These are phyloP conservation scores for Drosophila serrata DNA, from an alignment of 1,140 invertebrate species.

Conservation along the genomic window DNA sequence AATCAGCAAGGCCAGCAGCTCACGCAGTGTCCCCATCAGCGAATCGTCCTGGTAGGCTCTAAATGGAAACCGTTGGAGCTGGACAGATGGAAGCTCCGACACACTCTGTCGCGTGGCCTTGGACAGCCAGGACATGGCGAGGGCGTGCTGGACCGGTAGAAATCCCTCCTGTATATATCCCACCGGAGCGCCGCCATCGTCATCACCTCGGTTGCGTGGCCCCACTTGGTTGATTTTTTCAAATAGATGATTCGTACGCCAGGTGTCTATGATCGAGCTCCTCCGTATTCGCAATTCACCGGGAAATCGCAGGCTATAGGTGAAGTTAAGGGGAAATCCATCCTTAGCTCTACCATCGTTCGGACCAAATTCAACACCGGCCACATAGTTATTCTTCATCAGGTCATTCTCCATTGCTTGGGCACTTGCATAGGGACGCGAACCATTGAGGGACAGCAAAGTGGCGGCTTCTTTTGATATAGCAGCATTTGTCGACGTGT, in stretches of 20 bases:
- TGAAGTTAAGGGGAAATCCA: constrained; percentile 15
- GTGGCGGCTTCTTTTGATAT: not conserved
- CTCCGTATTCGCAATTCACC: constrained; percentile 46
- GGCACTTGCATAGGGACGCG: constrained; percentile 18
- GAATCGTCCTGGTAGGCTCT: constrained; percentile 90
- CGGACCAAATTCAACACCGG: constrained; percentile 32
- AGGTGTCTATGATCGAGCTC: constrained; percentile 35
- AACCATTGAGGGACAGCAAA: not conserved
- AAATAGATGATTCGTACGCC: constrained; percentile 58
- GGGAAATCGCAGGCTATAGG: constrained; percentile 47
- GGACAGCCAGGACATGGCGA: constrained; percentile 84
- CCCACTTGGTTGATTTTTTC: constrained; percentile 36
- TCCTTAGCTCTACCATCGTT: not conserved
- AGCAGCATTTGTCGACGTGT: not conserved
- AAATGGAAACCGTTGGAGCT: constrained; percentile 89
- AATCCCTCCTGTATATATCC: constrained; percentile 88
- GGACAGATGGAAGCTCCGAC: constrained; percentile 37
- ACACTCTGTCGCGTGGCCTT: not conserved
- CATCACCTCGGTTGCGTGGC: constrained; percentile 46
- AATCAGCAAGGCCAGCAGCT: constrained; percentile 91
- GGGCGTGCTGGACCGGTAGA: constrained; percentile 87
- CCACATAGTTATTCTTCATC: constrained; percentile 36
- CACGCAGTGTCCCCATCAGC: constrained; percentile 88
- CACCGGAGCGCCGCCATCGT: constrained; percentile 73
- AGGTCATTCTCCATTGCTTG: constrained; percentile 30